Conservation (phyloP, 2,113 vertebrate genomes). For the Porphyrio hochstetteri region DNA sequence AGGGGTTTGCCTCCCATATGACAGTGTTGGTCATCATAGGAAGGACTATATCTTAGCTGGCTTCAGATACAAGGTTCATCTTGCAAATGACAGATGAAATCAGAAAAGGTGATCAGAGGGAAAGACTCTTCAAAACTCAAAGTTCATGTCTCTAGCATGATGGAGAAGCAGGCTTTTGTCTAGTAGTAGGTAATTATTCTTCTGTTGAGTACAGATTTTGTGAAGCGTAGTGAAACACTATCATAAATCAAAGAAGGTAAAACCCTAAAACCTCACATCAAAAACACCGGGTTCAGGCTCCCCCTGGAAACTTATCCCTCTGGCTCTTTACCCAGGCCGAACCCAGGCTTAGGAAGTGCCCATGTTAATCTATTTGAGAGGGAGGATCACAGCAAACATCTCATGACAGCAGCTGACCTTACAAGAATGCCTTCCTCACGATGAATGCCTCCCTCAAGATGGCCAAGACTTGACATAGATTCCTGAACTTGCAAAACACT, state of each 20-base stretch:
- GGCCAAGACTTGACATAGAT: background rate
- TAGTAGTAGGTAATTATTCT: background rate
- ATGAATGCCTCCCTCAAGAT: background rate
- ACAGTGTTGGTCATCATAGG: background rate
- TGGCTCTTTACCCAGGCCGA: background rate
- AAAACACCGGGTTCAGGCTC: background rate
- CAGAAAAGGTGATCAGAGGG: background rate
- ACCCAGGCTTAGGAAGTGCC: background rate
- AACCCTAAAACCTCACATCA: background rate
- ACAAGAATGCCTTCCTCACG: background rate
- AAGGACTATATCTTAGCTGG: background rate
- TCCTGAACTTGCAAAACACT: background rate
- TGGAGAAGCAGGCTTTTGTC: background rate
- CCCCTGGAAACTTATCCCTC: background rate
- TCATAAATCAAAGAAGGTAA: background rate
- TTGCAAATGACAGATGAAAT: background rate
- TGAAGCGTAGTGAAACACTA: background rate
- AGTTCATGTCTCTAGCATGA: background rate
- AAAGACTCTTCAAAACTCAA: background rate
- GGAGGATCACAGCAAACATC: background rate
- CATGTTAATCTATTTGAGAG: background rate
- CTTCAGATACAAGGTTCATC: background rate
- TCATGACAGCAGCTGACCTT: constrained; percentile 1
- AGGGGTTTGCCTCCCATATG: background rate
- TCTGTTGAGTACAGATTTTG: background rate